Evolutionary conservation across 1,140 invertebrate genomes (phyloP).

Genomic region (Panagrolaimus sp.): DNA sequence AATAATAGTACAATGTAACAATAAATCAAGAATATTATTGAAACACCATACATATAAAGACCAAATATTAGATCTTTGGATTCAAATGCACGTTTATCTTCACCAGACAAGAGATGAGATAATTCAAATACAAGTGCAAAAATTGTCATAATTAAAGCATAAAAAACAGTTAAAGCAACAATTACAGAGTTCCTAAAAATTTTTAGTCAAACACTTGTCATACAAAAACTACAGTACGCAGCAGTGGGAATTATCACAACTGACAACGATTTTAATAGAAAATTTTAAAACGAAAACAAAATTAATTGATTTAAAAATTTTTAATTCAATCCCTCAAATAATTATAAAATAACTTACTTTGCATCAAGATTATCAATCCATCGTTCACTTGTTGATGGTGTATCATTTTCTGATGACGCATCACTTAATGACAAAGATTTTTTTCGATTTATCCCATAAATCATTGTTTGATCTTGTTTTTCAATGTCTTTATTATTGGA

Average conservation of each 20-base stretch:
- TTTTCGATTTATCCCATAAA: too few relatives aligned
- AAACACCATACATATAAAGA: constrained; percentile 87
- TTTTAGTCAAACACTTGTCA: too few relatives aligned
- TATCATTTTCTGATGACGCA: too few relatives aligned
- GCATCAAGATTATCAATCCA: constrained; percentile 30
- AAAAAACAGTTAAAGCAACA: constrained; percentile 49
- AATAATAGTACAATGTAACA: constrained; percentile 91
- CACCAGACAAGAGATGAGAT: constrained; percentile 43
- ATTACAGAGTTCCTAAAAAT: constrained; percentile 49
- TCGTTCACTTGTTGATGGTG: constrained; percentile 2
- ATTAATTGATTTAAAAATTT: too few relatives aligned
- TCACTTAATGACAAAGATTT: too few relatives aligned
- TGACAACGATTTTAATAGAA: too few relatives aligned
- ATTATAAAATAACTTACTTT: constrained; percentile 26
- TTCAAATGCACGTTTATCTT: constrained; percentile 30
- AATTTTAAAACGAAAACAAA: too few relatives aligned
- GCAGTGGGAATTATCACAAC: too few relatives aligned
- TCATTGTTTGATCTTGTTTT: too few relatives aligned
- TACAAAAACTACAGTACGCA: too few relatives aligned
- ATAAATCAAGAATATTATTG: constrained; percentile 88
- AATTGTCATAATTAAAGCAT: constrained; percentile 52
- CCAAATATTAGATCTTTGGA: constrained; percentile 67
- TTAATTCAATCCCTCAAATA: too few relatives aligned
- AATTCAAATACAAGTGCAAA: constrained; percentile 53
- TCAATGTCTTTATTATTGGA: too few relatives aligned